These are phyloP conservation scores for Notarius lentiginosus DNA, from an alignment of 2,113 vertebrate species.

Conservation along the genomic window DNA sequence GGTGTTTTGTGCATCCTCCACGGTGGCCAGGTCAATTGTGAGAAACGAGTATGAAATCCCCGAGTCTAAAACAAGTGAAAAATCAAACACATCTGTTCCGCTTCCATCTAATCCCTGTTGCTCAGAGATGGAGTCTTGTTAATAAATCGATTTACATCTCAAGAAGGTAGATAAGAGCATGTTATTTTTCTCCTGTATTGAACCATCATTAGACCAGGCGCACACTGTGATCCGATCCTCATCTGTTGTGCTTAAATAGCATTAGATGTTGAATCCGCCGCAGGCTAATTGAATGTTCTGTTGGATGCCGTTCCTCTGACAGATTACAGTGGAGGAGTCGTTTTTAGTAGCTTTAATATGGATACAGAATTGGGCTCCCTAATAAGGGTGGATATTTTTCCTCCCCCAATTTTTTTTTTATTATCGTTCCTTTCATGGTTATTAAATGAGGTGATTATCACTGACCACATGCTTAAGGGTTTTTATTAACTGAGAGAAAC, in stretches of 20 bases:
- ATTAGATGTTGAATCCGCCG: conserved; percentile 53
- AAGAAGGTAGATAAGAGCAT: conserved; percentile 57
- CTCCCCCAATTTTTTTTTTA: not conserved
- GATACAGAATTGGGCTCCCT: conserved; percentile 46
- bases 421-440: conserved; percentile 40
- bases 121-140: conserved; percentile 47
- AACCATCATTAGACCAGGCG: conserved; percentile 51
- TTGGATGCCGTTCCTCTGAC: conserved; percentile 48
- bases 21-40: conserved; percentile 31
- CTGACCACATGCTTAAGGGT: conserved; percentile 45
- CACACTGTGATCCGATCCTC: conserved; percentile 52
- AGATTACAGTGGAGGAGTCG: conserved; percentile 50
- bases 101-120: conserved; percentile 36
- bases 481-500: conserved; percentile 38
- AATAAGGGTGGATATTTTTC: conserved; percentile 26
- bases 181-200: conserved; percentile 56
- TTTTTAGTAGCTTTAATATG: conserved; percentile 58
- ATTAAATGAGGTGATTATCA: conserved; percentile 50
- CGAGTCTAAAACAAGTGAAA: conserved; percentile 38
- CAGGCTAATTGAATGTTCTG: conserved; percentile 57
- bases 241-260: conserved; percentile 56
- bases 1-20: conserved; percentile 11
- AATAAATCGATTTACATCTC: conserved; percentile 60
- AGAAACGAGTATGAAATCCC: conserved; percentile 33
- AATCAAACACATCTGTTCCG: conserved; percentile 42